A percentile compares a stretch with the other conserved stretches of the same genome.
These are phyloP conservation scores for Falco biarmicus DNA, from an alignment of 2,797 vertebrate species.

Conservation along the genomic window DNA sequence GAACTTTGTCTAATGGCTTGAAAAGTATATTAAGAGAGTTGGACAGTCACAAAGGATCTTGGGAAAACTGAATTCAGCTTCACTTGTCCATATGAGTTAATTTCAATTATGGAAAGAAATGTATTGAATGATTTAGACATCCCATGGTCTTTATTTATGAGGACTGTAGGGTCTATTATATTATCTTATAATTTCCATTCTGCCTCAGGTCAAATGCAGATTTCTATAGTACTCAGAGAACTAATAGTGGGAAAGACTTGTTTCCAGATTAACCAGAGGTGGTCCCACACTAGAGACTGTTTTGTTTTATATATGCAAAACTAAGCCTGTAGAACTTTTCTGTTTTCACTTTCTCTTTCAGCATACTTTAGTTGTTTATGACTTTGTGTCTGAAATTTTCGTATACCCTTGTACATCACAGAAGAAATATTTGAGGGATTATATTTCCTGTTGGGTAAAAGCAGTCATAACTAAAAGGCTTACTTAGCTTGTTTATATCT, in stretches of 20 bases:
- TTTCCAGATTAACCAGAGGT: conserved; percentile 2
- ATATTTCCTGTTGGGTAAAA: not conserved
- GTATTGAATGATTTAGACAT: not conserved
- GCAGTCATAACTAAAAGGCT: not conserved
- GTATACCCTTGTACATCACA: not conserved
- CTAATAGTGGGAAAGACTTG: not conserved
- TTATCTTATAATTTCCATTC: conserved; percentile 44
- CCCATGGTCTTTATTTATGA: not conserved
- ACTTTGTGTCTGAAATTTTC: not conserved
- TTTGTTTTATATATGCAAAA: not conserved
- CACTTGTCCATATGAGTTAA: not conserved
- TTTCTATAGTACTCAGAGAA: conserved; percentile 12
- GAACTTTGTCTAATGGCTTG: not conserved
- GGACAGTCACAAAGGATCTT: not conserved
- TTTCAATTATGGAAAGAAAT: not conserved
- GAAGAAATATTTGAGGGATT: not conserved
- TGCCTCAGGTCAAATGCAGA: conserved; percentile 25
- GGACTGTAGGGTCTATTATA: not conserved
- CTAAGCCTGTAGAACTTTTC: not conserved
- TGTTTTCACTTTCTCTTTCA: not conserved
- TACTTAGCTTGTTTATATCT: not conserved
- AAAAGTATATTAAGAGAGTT: not conserved
- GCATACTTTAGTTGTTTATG: not conserved
- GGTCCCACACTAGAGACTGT: not conserved
- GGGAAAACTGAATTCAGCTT: not conserved